Evolutionary conservation across 2,888 invertebrate genomes (phyloP), one percentile per base, ranked within the genome.

Genomic region (Macrostomum cliftonense): DNA sequence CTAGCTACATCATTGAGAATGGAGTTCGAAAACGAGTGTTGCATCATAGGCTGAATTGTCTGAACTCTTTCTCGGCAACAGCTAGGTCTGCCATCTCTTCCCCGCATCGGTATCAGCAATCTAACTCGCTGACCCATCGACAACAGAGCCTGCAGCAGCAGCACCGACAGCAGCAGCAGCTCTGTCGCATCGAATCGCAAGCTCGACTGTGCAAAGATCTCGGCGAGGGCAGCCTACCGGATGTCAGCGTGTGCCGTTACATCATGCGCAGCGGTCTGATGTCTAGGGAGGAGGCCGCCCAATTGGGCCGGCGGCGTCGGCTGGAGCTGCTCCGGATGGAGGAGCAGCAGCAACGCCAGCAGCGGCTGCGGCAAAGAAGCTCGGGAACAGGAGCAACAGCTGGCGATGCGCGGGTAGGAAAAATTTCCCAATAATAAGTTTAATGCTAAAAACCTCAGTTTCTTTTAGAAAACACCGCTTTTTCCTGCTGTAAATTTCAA

Each of bases 221-320:
- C 13, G 36, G 42, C 21, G 51, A 50, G 28, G 95, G 95, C 73
- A 93, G 91, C 59, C 78, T 97, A 73, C 95, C 95, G 48, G 93
- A 95, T 74, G 68, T 74, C 39, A 63, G 63, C 48, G 80, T 79
- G 55, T 61, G 64, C 46, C 77, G 84, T 70, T 81, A 85, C 51
- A 78, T 81, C 52, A 78, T 81, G 58, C 78, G 80, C 50, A 79
- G 81, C 59, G 79, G 80, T 58, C 55, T 72, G 13, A 84, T 93
- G 82, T 82, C 88, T 47, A 78, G 93, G 51, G 89, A 91, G 71
- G 91, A 95, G 74, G 89, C 89, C 45, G 87, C 89, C 56, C 80
- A 81, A 56, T 77, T 97, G 64, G 88, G 89, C 62, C 86, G 87
- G 55, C 84, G 86, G 59, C 78, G 91, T 56, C 78, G 97, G 58